Evolutionary conservation across 1,140 invertebrate genomes (phyloP), one percentile per base, ranked within the genome.

Genomic region (Drosophila insularis): DNA sequence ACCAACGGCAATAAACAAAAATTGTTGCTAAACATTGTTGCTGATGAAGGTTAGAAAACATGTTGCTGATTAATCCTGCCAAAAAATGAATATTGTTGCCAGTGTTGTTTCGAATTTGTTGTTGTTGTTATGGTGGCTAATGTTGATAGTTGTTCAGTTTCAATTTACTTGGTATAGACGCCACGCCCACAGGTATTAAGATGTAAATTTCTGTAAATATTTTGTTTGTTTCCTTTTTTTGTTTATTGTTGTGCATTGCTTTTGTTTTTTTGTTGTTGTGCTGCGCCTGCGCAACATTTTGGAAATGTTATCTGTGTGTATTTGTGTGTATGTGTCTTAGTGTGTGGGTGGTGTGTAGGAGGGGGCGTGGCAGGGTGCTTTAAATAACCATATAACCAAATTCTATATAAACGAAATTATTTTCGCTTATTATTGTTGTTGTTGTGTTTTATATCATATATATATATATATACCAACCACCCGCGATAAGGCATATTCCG

Each of bases 101-200:
- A 17, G 14, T 19, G 17, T 8, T 11, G 6, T 46, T 17, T 14
- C 4, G 4, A 17, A 43, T 17, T 43, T 19, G n/a, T 37, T 14
- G 17, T 11, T 53, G 46, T 55, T 59, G 43, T 72, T 27, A 23
- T 23, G 56, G 50, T 62, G 32, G 17, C 17, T 46, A 17, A 46
- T 7, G n/a, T 61, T 77, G 35, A n/a, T 63, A n/a, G 54, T 50
- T 59, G 14, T 43, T 31, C 50, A 35, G 6, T 27, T 27, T 27
- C 27, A 35, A 35, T 71, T 56, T 69, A 85, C 61, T 85, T 85
- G 37, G 64, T 67, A 70, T 72, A 89, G 54, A 76, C 78, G 50
- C 72, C 73, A 89, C 89, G 89, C 81, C 89, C 89, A 86, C 85
- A 90, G 43, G 84, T 91, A 63, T 90, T 75, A 84, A 86, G 78